Evolutionary conservation across 2,797 vertebrate species (phyloP).

Genomic region (Apodemus agrarius): DNA sequence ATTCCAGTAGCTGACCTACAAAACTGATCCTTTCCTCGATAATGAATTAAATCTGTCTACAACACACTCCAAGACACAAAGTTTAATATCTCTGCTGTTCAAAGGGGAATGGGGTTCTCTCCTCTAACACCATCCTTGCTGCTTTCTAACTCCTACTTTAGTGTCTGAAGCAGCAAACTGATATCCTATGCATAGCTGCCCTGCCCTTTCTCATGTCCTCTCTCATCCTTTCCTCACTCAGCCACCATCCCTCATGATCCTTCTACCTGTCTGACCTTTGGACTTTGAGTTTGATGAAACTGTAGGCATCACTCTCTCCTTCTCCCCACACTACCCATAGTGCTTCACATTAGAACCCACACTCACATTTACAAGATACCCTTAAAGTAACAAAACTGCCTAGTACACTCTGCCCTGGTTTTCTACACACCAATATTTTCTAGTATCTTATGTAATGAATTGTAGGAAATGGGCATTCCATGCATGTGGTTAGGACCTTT

Average conservation of each 20-base stretch:
- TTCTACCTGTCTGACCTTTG: neutral
- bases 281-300: neutral
- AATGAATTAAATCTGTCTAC: neutral
- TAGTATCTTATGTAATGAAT: conserved; percentile 34
- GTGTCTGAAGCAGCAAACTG: neutral
- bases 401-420: neutral
- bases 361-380: neutral
- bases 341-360: neutral
- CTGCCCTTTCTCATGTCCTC: neutral
- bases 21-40: neutral
- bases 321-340: neutral
- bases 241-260: neutral
- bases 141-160: neutral
- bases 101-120: neutral
- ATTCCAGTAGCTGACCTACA: neutral
- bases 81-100: neutral
- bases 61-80: neutral
- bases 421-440: neutral
- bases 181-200: neutral
- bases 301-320: neutral
- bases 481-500: conserved; percentile 39
- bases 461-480: neutral
- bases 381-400: neutral
- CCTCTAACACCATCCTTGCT: neutral
- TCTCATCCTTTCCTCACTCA: too few relatives aligned